Evolutionary conservation across 2,888 invertebrate genomes (phyloP).

Genomic region (Thysanoteuthis rhombus): DNA sequence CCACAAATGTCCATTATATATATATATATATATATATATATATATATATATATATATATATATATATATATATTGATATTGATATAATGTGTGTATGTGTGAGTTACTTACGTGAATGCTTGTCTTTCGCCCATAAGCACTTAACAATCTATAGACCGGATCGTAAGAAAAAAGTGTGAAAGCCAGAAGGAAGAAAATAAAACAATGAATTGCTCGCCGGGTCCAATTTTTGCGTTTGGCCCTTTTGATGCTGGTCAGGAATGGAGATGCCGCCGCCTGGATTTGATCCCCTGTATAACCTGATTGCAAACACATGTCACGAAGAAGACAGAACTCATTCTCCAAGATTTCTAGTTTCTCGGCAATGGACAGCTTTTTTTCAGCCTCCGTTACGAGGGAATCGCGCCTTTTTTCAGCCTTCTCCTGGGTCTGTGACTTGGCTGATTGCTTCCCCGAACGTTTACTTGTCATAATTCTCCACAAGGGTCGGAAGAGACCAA

Average conservation of each 20-base stretch:
- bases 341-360: constrained; percentile 49
- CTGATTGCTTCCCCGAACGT: background rate
- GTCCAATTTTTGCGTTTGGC: constrained; percentile 40
- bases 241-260: constrained; percentile 38
- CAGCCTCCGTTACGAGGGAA: background rate
- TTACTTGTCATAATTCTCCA: constrained; percentile 12
- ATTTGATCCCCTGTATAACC: constrained; percentile 49
- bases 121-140: constrained; percentile 21
- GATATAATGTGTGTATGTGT: too few species aligned
- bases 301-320: constrained; percentile 46
- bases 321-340: constrained; percentile 48
- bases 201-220: background rate
- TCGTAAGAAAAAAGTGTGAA: constrained; percentile 19
- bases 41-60: too few species aligned
- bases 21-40: too few species aligned
- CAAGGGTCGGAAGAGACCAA: background rate
- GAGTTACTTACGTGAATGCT: background rate
- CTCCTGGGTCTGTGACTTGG: background rate
- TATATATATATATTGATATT: too few species aligned
- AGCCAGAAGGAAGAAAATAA: background rate
- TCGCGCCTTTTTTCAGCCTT: background rate
- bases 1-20: too few species aligned
- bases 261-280: constrained; percentile 43
- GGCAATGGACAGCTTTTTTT: constrained; percentile 41
- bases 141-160: constrained; percentile 16